These are phyloP conservation scores for Papilio elwesi DNA, from an alignment of 2,888 invertebrate genomes.

Conservation along the genomic window DNA sequence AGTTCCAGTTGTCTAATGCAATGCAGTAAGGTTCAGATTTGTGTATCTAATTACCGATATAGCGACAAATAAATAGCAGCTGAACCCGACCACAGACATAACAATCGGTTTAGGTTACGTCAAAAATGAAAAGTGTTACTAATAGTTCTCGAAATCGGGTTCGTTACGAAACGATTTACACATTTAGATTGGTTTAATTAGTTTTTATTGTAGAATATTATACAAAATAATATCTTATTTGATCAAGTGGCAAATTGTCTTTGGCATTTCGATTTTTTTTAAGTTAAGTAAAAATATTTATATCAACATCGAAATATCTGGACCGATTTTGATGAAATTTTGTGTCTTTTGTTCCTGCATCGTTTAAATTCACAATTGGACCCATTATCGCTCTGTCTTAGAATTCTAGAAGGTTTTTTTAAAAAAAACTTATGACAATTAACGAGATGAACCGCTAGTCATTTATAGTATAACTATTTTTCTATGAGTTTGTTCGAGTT, in stretches of 20 bases:
- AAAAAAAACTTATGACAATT: too few species aligned
- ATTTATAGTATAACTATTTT: neutral
- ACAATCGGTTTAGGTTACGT: slow-evolving; percentile 28
- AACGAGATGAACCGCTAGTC: too few species aligned
- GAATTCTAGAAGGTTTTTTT: too few species aligned
- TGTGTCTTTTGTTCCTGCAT: too few species aligned
- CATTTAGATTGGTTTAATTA: neutral
- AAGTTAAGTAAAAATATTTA: too few species aligned
- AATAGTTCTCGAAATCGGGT: slow-evolving; percentile 11
- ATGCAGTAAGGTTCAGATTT: neutral
- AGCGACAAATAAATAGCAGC: neutral
- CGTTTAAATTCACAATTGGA: too few species aligned
- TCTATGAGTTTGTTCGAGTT: neutral
- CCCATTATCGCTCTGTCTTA: too few species aligned
- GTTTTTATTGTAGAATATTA: neutral
- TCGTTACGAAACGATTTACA: neutral
- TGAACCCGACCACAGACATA: slow-evolving; percentile 6
- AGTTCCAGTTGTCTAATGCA: neutral
- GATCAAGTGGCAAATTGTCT: too few species aligned
- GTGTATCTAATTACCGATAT: neutral
- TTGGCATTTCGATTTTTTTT: too few species aligned
- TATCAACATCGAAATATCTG: too few species aligned
- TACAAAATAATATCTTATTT: too few species aligned
- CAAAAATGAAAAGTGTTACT: slow-evolving; percentile 10
- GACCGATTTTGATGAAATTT: too few species aligned